Conservation (phyloP, 2,888 invertebrate species). For the Leuctra nigra region DNA sequence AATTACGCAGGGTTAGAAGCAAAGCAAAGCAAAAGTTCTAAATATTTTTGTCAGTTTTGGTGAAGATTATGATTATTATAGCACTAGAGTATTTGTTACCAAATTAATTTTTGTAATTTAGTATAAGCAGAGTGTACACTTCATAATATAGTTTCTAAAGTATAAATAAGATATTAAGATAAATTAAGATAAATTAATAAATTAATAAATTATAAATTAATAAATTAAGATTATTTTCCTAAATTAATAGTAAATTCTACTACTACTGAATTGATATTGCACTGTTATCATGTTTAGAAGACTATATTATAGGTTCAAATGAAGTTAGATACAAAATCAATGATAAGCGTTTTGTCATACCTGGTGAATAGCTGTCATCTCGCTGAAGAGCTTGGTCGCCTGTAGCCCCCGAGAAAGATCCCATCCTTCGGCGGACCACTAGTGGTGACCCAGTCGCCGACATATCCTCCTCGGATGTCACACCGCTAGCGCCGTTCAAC, state of each 20-base stretch:
- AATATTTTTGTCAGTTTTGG: neutral
- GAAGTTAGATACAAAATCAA: neutral
- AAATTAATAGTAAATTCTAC: too few relatives aligned
- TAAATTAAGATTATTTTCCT: too few relatives aligned
- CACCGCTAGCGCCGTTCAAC: conserved; percentile 38
- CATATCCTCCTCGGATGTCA: conserved; percentile 56
- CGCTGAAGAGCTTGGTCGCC: conserved; percentile 32
- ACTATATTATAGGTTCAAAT: too few relatives aligned
- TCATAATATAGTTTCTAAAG: too few relatives aligned
- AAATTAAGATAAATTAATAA: too few relatives aligned
- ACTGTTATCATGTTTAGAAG: too few relatives aligned
- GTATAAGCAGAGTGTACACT: too few relatives aligned
- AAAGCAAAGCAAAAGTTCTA: neutral
- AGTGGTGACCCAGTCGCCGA: conserved; percentile 59
- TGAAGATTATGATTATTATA: neutral
- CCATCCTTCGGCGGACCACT: conserved; percentile 56
- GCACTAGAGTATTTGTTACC: too few relatives aligned
- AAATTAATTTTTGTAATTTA: too few relatives aligned
- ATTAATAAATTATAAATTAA: too few relatives aligned
- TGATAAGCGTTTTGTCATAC: conserved; percentile 33
- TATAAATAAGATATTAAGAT: too few relatives aligned
- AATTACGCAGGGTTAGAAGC: neutral
- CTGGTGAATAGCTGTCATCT: conserved; percentile 49
- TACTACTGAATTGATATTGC: too few relatives aligned
- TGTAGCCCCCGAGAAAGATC: conserved; percentile 52